Conservation (phyloP, 2,113 vertebrate genomes). For the Rhipidura dahli region DNA sequence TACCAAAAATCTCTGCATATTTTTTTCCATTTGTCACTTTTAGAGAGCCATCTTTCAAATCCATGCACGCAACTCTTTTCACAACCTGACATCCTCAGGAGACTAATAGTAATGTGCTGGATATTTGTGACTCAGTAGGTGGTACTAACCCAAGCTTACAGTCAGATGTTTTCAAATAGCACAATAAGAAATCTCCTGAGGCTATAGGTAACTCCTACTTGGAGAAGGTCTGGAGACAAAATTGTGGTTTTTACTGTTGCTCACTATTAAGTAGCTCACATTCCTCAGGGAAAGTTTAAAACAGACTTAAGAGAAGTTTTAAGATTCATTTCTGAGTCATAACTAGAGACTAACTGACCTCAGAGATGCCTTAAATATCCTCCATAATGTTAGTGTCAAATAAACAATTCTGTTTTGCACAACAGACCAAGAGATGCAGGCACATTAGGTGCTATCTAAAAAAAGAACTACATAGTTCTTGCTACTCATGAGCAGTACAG, state of each 20-base stretch:
- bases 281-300: neutral
- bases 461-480: neutral
- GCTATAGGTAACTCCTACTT: neutral
- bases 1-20: neutral
- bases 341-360: neutral
- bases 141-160: neutral
- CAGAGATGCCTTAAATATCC: neutral
- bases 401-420: neutral
- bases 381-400: neutral
- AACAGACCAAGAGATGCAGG: neutral
- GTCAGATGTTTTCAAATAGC: neutral
- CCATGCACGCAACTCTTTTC: neutral
- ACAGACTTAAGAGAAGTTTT: neutral
- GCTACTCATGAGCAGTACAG: neutral
- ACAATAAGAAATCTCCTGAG: neutral
- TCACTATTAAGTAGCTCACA: neutral
- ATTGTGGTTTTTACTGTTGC: neutral
- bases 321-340: neutral
- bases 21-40: constrained; percentile 2
- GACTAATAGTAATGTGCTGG: neutral
- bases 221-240: neutral
- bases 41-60: constrained; percentile 12
- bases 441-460: neutral
- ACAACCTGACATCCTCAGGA: neutral
- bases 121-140: neutral